Percentiles rank a stretch among this genome's conserved stretches.
phyloP scores from a whole-genome alignment of 1,140 invertebrate genomes.

The Carposina sasakii region DNA sequence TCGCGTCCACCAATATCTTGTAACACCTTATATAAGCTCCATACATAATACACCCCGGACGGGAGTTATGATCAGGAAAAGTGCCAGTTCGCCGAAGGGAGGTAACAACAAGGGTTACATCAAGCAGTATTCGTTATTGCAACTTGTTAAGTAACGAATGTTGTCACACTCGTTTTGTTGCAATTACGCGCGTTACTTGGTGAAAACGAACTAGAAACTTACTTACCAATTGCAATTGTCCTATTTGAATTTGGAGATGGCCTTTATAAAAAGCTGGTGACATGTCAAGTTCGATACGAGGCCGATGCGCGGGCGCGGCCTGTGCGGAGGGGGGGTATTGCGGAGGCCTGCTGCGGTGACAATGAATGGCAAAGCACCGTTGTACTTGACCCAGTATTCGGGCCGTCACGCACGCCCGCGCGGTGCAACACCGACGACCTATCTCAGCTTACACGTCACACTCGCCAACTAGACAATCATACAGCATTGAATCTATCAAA shows the following conservation, averaged over 20 bases:
- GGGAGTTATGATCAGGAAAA: slow-evolving; percentile 42
- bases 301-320: slow-evolving; percentile 34
- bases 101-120: slow-evolving; percentile 39
- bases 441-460: too few relatives aligned
- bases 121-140: slow-evolving; percentile 41
- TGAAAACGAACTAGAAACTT: slow-evolving; percentile 28
- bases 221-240: neutral
- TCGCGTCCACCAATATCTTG: slow-evolving; percentile 36
- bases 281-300: slow-evolving; percentile 63
- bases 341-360: slow-evolving; percentile 36
- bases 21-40: slow-evolving; percentile 12
- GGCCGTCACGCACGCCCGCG: slow-evolving; percentile 51
- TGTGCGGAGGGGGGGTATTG: slow-evolving; percentile 22
- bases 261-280: slow-evolving; percentile 37
- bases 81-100: slow-evolving; percentile 26
- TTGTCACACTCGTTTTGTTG: slow-evolving; percentile 55
- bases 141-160: slow-evolving; percentile 54
- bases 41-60: slow-evolving; percentile 44
- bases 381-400: slow-evolving; percentile 67
- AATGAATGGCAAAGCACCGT: slow-evolving; percentile 68
- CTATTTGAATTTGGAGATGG: neutral
- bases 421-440: slow-evolving; percentile 40
- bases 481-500: too few relatives aligned
- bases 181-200: slow-evolving; percentile 47
- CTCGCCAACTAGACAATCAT: too few relatives aligned